These are phyloP conservation scores for Aethina tumida DNA, from an alignment of 1,140 invertebrate species.

Conservation along the genomic window DNA sequence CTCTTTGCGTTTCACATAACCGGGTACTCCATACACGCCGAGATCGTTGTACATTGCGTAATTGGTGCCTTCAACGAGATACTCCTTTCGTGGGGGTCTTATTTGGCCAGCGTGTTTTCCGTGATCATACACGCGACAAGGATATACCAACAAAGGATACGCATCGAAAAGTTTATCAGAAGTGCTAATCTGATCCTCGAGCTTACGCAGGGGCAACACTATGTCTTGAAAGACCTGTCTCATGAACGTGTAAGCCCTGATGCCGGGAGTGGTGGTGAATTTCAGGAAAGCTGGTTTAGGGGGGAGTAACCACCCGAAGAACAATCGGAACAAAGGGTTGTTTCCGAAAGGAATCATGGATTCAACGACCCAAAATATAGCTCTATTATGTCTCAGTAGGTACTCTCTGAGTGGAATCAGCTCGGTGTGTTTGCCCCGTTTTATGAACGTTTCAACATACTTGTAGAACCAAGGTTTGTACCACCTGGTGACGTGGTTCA, in stretches of 20 bases:
- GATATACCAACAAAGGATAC: slow-evolving; percentile 46
- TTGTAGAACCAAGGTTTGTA: slow-evolving; percentile 58
- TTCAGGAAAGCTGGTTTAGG: slow-evolving; percentile 43
- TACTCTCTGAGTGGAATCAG: slow-evolving; percentile 46
- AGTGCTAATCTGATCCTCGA: slow-evolving; percentile 43
- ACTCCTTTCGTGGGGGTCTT: slow-evolving; percentile 35
- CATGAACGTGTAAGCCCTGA: slow-evolving; percentile 46
- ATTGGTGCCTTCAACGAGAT: slow-evolving; percentile 41
- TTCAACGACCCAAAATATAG: slow-evolving; percentile 50
- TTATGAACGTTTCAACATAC: slow-evolving; percentile 45
- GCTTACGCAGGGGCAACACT: slow-evolving; percentile 42
- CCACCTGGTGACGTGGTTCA: slow-evolving; percentile 42
- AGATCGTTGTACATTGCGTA: slow-evolving; percentile 47
- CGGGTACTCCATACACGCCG: slow-evolving; percentile 48
- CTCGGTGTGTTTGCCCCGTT: slow-evolving; percentile 38
- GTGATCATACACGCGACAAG: slow-evolving; percentile 46
- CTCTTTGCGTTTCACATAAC: slow-evolving; percentile 39
- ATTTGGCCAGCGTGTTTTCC: slow-evolving; percentile 38
- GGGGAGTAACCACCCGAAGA: slow-evolving; percentile 39
- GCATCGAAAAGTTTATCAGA: slow-evolving; percentile 42
- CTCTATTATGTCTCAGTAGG: slow-evolving; percentile 42
- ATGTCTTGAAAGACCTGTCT: slow-evolving; percentile 49
- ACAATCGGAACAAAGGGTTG: slow-evolving; percentile 34
- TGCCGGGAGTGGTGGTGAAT: slow-evolving; percentile 44
- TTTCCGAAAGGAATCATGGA: slow-evolving; percentile 44